These are phyloP conservation scores for Allacma fusca DNA, from an alignment of 2,888 invertebrate genomes.

Conservation along the genomic window DNA sequence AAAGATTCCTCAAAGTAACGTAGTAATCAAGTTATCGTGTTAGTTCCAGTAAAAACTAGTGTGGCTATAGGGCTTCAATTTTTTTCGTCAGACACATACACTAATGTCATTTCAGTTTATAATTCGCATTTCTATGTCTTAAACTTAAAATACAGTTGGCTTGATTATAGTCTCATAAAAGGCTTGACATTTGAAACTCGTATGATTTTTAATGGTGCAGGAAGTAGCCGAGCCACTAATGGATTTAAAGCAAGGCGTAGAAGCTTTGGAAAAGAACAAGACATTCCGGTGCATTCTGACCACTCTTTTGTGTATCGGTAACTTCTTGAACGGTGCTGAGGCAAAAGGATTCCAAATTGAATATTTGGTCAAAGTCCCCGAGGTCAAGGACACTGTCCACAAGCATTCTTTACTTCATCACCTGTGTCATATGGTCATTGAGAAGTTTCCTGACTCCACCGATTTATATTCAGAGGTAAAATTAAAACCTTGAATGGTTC, in stretches of 20 bases:
- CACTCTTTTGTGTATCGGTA: slow-evolving; percentile 92
- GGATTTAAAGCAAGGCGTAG: slow-evolving; percentile 97
- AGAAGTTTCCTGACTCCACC: slow-evolving; percentile 92
- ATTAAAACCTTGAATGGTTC: slow-evolving; percentile 42
- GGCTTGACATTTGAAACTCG: too few species aligned
- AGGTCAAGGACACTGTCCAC: slow-evolving; percentile 98
- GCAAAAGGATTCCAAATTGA: slow-evolving; percentile 97
- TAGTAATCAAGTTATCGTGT: too few species aligned
- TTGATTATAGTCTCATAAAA: too few species aligned
- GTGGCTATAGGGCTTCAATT: too few species aligned
- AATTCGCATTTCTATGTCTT: too few species aligned
- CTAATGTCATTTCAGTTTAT: too few species aligned
- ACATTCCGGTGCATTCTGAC: slow-evolving; percentile 96
- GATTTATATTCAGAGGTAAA: slow-evolving; percentile 96
- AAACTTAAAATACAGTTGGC: too few species aligned
- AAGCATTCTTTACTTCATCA: slow-evolving; percentile 98
- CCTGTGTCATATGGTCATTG: slow-evolving; percentile 95
- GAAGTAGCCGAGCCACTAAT: slow-evolving; percentile 98
- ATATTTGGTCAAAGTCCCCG: slow-evolving; percentile 95
- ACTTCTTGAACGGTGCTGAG: slow-evolving; percentile 89
- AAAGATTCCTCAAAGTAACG: too few species aligned
- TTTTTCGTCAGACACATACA: too few species aligned
- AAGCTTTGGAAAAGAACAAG: slow-evolving; percentile 86
- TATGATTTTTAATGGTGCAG: too few species aligned
- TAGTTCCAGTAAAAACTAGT: too few species aligned